Conservation (phyloP, 2,797 vertebrate species). For the Pelobates cultripes region DNA sequence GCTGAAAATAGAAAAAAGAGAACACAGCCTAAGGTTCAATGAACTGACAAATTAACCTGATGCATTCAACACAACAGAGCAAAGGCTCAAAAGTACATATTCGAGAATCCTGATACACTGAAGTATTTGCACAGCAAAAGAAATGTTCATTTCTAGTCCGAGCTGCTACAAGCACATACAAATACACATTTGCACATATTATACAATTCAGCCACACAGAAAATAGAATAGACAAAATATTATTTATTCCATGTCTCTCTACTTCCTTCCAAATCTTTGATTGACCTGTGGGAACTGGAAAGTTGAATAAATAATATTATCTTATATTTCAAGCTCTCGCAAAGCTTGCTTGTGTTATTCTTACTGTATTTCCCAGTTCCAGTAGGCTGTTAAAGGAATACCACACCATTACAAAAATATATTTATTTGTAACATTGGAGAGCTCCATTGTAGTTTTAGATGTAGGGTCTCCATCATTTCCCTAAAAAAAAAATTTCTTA, state of each 20-base stretch:
- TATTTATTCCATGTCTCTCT: background rate
- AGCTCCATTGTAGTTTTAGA: too few relatives aligned
- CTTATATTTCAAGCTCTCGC: background rate
- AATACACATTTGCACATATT: background rate
- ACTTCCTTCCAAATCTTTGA: background rate
- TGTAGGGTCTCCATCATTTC: too few relatives aligned
- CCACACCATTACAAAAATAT: too few relatives aligned
- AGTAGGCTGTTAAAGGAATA: too few relatives aligned
- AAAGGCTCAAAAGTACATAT: slow-evolving; percentile 22
- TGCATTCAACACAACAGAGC: slow-evolving; percentile 33
- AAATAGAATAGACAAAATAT: background rate
- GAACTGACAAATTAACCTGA: slow-evolving; percentile 43
- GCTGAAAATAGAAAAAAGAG: slow-evolving; percentile 31
- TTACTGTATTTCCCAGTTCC: too few relatives aligned
- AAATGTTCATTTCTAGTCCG: background rate
- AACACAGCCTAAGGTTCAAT: slow-evolving; percentile 45
- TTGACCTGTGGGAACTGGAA: background rate
- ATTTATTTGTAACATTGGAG: too few relatives aligned
- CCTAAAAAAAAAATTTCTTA: too few relatives aligned
- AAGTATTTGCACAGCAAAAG: background rate
- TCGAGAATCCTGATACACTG: background rate
- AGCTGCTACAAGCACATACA: background rate
- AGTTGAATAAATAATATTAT: background rate
- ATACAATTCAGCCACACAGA: background rate
- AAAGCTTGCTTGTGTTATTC: too few relatives aligned